A percentile compares a stretch with the other conserved stretches of the same genome.
These are phyloP conservation scores for Meloe dianella DNA, from an alignment of 2,888 invertebrate genomes.

Conservation along the genomic window DNA sequence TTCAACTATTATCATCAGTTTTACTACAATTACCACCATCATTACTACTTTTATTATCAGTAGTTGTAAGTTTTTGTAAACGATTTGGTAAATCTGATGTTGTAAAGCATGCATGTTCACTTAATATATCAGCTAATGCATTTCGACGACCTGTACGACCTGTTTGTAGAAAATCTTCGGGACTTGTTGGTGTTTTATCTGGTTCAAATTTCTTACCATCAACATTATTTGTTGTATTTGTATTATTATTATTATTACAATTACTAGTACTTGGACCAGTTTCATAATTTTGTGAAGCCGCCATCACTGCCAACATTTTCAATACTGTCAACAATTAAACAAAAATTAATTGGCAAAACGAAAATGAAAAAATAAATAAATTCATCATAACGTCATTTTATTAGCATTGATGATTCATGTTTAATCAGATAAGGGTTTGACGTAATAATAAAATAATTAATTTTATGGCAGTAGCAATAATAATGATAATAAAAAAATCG, in stretches of 20 bases:
- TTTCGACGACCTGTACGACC: slow-evolving; percentile 88
- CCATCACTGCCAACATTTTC: slow-evolving; percentile 60
- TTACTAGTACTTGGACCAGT: slow-evolving; percentile 42
- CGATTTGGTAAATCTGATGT: slow-evolving; percentile 80
- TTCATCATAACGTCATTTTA: not conserved
- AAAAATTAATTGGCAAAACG: not conserved
- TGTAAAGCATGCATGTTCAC: slow-evolving; percentile 73
- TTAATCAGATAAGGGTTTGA: not conserved
- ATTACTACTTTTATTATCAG: slow-evolving; percentile 55
- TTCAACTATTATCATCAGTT: slow-evolving; percentile 5
- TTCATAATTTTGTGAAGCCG: slow-evolving; percentile 49
- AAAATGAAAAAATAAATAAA: not conserved
- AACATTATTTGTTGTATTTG: not conserved
- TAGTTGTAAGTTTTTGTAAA: slow-evolving; percentile 73
- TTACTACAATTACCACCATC: slow-evolving; percentile 10
- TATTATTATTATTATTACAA: slow-evolving; percentile 12
- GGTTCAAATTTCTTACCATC: slow-evolving; percentile 30
- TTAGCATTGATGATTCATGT: no score
- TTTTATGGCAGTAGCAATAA: not conserved
- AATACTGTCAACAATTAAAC: slow-evolving; percentile 45
- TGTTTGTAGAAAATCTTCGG: slow-evolving; percentile 77
- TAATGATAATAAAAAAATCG: no score
- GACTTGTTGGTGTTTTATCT: slow-evolving; percentile 36
- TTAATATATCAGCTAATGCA: slow-evolving; percentile 79
- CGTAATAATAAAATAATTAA: not conserved